Percentiles rank a stretch among this genome's conserved stretches.
These are phyloP conservation scores for Semotilus atromaculatus DNA, from an alignment of 2,797 vertebrate genomes.

Conservation along the genomic window DNA sequence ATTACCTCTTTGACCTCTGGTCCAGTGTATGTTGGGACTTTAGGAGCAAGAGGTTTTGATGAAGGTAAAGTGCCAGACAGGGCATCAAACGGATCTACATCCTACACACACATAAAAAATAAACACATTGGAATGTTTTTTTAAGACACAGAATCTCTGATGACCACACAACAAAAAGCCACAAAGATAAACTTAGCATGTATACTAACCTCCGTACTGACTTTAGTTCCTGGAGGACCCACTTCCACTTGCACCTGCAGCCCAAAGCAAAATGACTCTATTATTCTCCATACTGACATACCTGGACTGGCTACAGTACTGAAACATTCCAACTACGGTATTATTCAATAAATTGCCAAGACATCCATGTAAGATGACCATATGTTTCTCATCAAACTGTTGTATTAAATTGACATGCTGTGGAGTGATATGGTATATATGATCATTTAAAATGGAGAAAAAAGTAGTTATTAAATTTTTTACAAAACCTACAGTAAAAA, in stretches of 20 bases:
- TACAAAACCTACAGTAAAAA: neutral
- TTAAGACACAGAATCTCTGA: neutral
- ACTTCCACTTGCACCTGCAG: constrained; percentile 77
- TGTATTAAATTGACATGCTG: neutral
- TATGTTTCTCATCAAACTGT: neutral
- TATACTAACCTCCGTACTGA: constrained; percentile 66
- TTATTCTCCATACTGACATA: neutral
- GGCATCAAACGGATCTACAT: constrained; percentile 71
- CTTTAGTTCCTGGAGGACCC: constrained; percentile 57
- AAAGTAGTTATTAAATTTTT: no score
- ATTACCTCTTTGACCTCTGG: constrained; percentile 77
- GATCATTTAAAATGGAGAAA: no score
- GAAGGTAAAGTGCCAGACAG: constrained; percentile 72
- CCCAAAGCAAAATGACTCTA: constrained; percentile 10
- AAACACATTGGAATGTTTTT: constrained; percentile 34
- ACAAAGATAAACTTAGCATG: neutral
- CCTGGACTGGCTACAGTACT: neutral
- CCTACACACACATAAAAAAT: constrained; percentile 46
- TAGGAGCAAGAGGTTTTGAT: constrained; percentile 50
- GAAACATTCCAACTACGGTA: neutral
- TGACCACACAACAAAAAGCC: constrained; percentile 37
- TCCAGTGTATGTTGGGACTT: constrained; percentile 69
- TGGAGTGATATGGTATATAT: neutral
- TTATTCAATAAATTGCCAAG: neutral
- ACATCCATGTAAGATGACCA: neutral